Conservation (phyloP, 2,113 vertebrate species). For the Brachyistius frenatus region DNA sequence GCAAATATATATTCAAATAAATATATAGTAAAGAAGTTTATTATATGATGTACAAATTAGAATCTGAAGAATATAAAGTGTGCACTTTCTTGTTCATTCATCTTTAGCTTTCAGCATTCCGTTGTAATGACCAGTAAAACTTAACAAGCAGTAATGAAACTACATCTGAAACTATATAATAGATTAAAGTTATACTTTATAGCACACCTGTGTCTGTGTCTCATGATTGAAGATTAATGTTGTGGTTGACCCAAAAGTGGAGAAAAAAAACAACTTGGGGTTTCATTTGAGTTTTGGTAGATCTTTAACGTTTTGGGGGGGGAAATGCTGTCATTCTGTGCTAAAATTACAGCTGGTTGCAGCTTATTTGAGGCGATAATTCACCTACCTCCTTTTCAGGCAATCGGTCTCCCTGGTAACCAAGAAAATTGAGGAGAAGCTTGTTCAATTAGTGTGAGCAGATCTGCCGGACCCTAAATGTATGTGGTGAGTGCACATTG, state of each 20-base stretch:
- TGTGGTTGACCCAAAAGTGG: not conserved
- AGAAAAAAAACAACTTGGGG: no score
- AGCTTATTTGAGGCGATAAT: not conserved
- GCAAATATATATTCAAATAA: constrained; percentile 19
- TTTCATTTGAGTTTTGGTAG: no score
- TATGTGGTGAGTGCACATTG: no score
- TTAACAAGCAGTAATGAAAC: constrained; percentile 62
- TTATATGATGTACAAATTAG: constrained; percentile 62
- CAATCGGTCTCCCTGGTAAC: no score
- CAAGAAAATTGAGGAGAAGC: no score
- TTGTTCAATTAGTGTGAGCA: no score
- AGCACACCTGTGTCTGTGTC: constrained; percentile 6
- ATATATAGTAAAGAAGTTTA: constrained; percentile 45
- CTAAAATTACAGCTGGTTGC: not conserved
- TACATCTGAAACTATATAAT: constrained; percentile 63
- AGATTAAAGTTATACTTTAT: constrained; percentile 83
- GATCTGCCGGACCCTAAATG: no score
- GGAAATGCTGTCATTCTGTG: not conserved
- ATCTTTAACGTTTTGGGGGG: no score
- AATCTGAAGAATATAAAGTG: constrained; percentile 46
- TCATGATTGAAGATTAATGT: not conserved
- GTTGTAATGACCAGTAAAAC: constrained; percentile 66
- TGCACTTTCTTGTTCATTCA: constrained; percentile 64
- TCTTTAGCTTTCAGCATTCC: constrained; percentile 69
- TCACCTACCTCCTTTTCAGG: no score